Evolutionary conservation across 2,888 invertebrate species (phyloP), one percentile per base, ranked within the genome.

Genomic region (Nycteola revayana): DNA sequence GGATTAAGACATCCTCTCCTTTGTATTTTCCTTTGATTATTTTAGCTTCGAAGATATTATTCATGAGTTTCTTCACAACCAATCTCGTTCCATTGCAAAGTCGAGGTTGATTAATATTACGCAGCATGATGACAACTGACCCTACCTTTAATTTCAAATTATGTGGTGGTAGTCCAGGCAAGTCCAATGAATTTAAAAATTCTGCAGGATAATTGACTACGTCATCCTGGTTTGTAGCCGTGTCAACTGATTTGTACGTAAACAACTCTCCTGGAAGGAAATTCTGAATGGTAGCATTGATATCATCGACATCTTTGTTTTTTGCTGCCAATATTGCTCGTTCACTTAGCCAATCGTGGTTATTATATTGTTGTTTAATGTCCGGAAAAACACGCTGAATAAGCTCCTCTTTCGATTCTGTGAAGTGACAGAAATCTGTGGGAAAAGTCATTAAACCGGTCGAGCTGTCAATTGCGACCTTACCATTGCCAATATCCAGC

Each of bases 301-400:
- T 24, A 18, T 28, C 34, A 0, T 42, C 8, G 10, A 38, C 38
- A 37, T 42, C 51, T 31, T 42, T 45, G 22, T 61, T 60, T 49
- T 58, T 60, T 1, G 58, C 54, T 14, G 14, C 14, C 20, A 60
- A 44, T 40, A 60, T 67, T 41, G 48, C 54, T 48, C 60, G 49
- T 53, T 60, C 52, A 42, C 60, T 28, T 10, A 60, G 32, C 58
- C 60, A 63, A 52, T 48, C 30, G 29, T 58, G 45, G 40, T 61
- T 47, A 32, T 47, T 43, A 25, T 30, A 50, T 7, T 58, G 24
- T 44, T 58, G 42, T n/a, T 24, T 22, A 23, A 61, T 31, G 26
- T 57, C 43, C 32, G 57, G 55, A 27, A 53, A 60, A 38, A 63
- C 53, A 21, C 24, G 34, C 32, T 59, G 23, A 40, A 59, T 60